Conservation (phyloP, 2,888 invertebrate species). For the Phrixothrix hirtus region DNA sequence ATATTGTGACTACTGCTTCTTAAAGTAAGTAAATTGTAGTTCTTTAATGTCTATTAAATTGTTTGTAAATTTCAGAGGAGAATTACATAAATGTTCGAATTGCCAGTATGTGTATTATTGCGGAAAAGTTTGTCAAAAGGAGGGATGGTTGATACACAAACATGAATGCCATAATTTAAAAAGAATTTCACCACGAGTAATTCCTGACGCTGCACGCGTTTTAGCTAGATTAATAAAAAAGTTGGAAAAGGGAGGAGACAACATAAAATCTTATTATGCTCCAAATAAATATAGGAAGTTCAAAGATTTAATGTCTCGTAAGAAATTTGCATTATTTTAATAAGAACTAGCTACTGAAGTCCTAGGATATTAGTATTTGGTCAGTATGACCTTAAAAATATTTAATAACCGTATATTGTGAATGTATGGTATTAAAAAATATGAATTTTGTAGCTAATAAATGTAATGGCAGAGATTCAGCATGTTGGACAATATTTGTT, state of each 20-base stretch:
- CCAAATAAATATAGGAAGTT: conserved; percentile 74
- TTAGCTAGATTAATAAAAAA: conserved; percentile 76
- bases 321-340: no score
- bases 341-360: no score
- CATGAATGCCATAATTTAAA: conserved; percentile 79
- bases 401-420: no score
- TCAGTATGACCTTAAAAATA: no score
- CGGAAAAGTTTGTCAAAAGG: conserved; percentile 75
- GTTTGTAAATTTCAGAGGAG: conserved; percentile 61
- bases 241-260: conserved; percentile 68
- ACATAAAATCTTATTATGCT: conserved; percentile 70
- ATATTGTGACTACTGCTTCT: conserved; percentile 78
- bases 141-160: conserved; percentile 82
- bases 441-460: no score
- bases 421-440: no score
- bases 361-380: no score
- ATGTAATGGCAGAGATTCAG: no score
- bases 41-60: background rate
- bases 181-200: conserved; percentile 68
- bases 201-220: conserved; percentile 83
- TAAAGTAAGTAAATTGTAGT: conserved; percentile 61
- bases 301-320: conserved; percentile 90
- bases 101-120: conserved; percentile 87
- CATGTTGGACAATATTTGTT: no score
- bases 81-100: conserved; percentile 78